Conservation (phyloP, 2,113 vertebrate genomes). For the Philantomba maxwellii region DNA sequence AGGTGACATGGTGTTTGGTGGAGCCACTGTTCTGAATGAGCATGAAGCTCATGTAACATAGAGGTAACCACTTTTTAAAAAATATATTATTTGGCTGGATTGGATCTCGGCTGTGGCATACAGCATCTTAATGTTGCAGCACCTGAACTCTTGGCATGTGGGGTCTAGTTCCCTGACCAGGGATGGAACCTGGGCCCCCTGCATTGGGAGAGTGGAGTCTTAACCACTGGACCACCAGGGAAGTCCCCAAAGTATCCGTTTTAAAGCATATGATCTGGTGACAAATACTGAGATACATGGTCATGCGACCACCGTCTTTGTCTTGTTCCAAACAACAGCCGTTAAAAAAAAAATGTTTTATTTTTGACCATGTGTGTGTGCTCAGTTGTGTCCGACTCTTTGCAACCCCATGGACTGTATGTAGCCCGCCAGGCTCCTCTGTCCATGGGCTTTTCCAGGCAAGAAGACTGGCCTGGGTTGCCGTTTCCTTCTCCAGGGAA, state of each 20-base stretch:
- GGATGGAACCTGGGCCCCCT: neutral
- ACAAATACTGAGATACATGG: rapidly evolving
- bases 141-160: neutral
- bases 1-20: neutral
- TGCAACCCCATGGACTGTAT: neutral
- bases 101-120: neutral
- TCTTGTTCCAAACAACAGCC: neutral
- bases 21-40: neutral
- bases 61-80: neutral
- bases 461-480: neutral
- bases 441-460: neutral
- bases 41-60: neutral
- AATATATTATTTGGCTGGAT: neutral
- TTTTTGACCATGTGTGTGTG: neutral
- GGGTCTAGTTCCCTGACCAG: neutral
- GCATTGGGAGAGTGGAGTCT: neutral
- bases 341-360: rapidly evolving
- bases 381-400: neutral
- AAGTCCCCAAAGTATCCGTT: neutral
- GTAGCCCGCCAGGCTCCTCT: neutral
- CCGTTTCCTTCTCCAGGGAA: neutral
- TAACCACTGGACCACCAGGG: neutral
- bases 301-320: rapidly evolving
- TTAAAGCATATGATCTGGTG: rapidly evolving
- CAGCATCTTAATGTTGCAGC: neutral